A percentile compares a stretch with the other conserved stretches of the same genome.
phyloP scores from a whole-genome alignment of 2,888 invertebrate species.

The Steinernema carpocapsae region DNA sequence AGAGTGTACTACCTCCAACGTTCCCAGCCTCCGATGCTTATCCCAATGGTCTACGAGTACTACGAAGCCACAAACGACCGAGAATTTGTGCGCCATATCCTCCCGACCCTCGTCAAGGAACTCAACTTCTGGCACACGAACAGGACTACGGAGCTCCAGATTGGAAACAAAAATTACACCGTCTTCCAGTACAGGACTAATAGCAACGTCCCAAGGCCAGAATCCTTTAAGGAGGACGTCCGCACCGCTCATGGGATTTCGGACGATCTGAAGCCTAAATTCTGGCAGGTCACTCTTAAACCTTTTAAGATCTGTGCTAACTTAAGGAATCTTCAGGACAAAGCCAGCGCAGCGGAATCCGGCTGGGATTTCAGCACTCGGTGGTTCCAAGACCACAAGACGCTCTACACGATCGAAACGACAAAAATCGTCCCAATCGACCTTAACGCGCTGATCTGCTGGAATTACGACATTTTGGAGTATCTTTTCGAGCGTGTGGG shows the following conservation, averaged over 20 bases:
- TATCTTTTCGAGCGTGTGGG: slow-evolving; percentile 69
- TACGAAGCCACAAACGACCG: slow-evolving; percentile 78
- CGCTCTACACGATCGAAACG: slow-evolving; percentile 76
- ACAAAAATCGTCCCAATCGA: slow-evolving; percentile 81
- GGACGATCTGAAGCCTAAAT: slow-evolving; percentile 26
- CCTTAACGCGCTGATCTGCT: slow-evolving; percentile 80
- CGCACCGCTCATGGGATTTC: slow-evolving; percentile 19
- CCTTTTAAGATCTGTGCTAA: background rate
- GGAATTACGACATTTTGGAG: slow-evolving; percentile 76
- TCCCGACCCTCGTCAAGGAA: slow-evolving; percentile 70
- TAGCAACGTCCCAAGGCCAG: slow-evolving; percentile 74
- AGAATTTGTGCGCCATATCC: slow-evolving; percentile 64
- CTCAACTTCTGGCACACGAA: slow-evolving; percentile 82
- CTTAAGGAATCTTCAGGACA: background rate
- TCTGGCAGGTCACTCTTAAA: slow-evolving; percentile 46
- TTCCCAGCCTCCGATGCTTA: slow-evolving; percentile 72
- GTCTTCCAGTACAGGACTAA: slow-evolving; percentile 76
- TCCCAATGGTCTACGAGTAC: slow-evolving; percentile 75
- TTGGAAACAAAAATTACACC: slow-evolving; percentile 69
- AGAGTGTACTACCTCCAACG: slow-evolving; percentile 78
- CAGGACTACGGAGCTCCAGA: slow-evolving; percentile 64
- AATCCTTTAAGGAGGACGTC: slow-evolving; percentile 78
- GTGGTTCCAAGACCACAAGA: slow-evolving; percentile 26
- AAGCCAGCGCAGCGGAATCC: slow-evolving; percentile 77
- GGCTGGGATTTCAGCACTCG: slow-evolving; percentile 80